Conservation (phyloP, 2,113 vertebrate genomes). For the Eclectus roratus region DNA sequence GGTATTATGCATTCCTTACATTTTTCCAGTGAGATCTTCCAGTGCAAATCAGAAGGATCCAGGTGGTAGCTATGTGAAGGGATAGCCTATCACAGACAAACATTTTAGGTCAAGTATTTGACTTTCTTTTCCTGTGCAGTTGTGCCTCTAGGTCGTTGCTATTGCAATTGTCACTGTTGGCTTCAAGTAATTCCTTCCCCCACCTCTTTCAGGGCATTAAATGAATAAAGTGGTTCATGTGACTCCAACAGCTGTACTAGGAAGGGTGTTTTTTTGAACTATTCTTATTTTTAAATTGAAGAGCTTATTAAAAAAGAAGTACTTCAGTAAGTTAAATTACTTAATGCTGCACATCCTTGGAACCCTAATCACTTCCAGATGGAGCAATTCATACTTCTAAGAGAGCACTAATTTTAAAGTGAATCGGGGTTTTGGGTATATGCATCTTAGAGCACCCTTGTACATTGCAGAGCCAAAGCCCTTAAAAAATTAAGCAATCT, state of each 20-base stretch:
- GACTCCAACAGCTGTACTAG: slow-evolving; percentile 56
- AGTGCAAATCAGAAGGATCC: not conserved
- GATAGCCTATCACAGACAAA: not conserved
- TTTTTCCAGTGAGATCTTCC: not conserved
- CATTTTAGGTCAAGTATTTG: not conserved
- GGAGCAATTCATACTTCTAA: slow-evolving; percentile 68
- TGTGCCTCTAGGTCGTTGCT: not conserved
- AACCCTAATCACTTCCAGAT: slow-evolving; percentile 72
- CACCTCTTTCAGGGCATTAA: not conserved
- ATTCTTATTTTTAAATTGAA: slow-evolving; percentile 71
- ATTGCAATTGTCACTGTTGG: not conserved
- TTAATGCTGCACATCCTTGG: slow-evolving; percentile 62
- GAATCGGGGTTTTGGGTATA: slow-evolving; percentile 50
- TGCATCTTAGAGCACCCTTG: slow-evolving; percentile 64
- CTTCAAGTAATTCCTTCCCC: not conserved
- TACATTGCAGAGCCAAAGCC: slow-evolving; percentile 30
- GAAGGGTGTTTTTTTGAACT: not conserved
- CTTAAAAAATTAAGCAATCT: slow-evolving; percentile 69
- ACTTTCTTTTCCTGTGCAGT: not conserved
- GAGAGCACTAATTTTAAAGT: slow-evolving; percentile 69
- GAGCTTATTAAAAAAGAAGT: slow-evolving; percentile 67
- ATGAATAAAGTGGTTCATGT: slow-evolving; percentile 34
- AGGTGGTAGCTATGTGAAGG: fast-evolving
- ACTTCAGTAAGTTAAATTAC: slow-evolving; percentile 68
- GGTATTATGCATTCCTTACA: not conserved